A percentile compares a stretch with the other conserved stretches of the same genome.
Conservation (phyloP, 2,888 invertebrate genomes). For the Pycnomerus fuliginosus region DNA sequence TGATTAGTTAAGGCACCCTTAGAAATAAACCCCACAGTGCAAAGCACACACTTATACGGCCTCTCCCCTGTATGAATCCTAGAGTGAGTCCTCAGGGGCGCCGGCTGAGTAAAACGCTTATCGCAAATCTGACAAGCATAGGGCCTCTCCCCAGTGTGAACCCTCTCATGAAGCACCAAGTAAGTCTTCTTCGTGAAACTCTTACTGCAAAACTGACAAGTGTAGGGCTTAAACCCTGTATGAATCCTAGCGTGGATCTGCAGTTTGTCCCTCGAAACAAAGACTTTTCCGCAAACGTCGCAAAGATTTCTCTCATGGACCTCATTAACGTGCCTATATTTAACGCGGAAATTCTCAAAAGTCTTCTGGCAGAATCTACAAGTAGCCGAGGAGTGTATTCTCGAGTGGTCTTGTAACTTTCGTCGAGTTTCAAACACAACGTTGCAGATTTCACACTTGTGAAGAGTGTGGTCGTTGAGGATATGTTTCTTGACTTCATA, state of each 20-base stretch:
- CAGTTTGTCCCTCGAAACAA: slow-evolving; percentile 39
- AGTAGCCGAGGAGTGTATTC: too few species aligned
- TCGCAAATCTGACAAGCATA: slow-evolving; percentile 44
- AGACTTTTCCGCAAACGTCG: slow-evolving; percentile 43
- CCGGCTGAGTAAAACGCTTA: slow-evolving; percentile 39
- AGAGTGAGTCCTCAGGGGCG: slow-evolving; percentile 46
- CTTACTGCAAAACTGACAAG: slow-evolving; percentile 39
- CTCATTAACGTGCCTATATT: slow-evolving; percentile 2
- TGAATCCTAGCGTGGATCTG: slow-evolving; percentile 33
- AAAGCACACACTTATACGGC: slow-evolving; percentile 41
- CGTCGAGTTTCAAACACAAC: too few species aligned
- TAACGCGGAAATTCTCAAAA: too few species aligned
- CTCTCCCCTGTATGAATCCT: slow-evolving; percentile 58
- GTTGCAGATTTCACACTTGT: too few species aligned
- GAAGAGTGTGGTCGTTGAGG: too few species aligned
- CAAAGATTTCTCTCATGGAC: slow-evolving; percentile 39
- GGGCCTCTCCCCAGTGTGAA: slow-evolving; percentile 36
- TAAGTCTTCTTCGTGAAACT: slow-evolving; percentile 37
- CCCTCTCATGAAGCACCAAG: slow-evolving; percentile 36
- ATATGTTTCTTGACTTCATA: too few species aligned
- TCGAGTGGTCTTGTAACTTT: too few species aligned
- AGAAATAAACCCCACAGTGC: slow-evolving; percentile 4
- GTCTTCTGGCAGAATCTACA: too few species aligned
- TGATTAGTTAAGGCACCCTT: not conserved
- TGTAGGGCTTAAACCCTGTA: slow-evolving; percentile 18